Percentiles rank a stretch among this genome's conserved stretches.
Evolutionary conservation across 2,888 invertebrate species (phyloP).

Genomic region (Drosophila demipolita): DNA sequence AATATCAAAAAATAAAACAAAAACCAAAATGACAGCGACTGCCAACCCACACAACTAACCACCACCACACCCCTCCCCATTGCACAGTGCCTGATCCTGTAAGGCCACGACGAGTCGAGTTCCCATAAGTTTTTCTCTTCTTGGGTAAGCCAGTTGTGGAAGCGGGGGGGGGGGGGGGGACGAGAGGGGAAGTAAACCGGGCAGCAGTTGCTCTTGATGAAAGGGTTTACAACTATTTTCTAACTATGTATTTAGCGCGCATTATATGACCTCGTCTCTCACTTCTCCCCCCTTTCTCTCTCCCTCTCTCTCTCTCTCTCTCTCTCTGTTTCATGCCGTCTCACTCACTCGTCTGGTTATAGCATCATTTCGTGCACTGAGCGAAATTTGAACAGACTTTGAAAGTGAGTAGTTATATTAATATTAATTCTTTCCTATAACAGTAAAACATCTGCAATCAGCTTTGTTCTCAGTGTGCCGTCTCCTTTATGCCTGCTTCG

Average conservation of each 20-base stretch:
- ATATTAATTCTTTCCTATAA: neutral
- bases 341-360: neutral
- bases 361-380: slow-evolving; percentile 28
- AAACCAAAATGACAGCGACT: slow-evolving; percentile 64
- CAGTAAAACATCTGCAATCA: neutral
- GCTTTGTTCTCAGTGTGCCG: slow-evolving; percentile 29
- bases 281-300: neutral
- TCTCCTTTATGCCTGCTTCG: slow-evolving; percentile 43
- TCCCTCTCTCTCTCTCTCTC: neutral
- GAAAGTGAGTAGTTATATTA: neutral
- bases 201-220: slow-evolving; percentile 65
- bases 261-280: slow-evolving; percentile 57
- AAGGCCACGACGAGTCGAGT: slow-evolving; percentile 75
- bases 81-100: slow-evolving; percentile 23
- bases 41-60: neutral
- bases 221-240: slow-evolving; percentile 81
- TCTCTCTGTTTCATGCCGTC: neutral
- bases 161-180: neutral
- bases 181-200: neutral
- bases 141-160: slow-evolving; percentile 36
- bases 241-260: slow-evolving; percentile 80
- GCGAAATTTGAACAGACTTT: slow-evolving; percentile 1
- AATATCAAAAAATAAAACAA: slow-evolving; percentile 63
- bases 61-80: slow-evolving; percentile 7
- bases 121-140: slow-evolving; percentile 78